Base-by-base conservation (phyloP, 2,888 invertebrate species). In the Eledona agricola region DNA sequence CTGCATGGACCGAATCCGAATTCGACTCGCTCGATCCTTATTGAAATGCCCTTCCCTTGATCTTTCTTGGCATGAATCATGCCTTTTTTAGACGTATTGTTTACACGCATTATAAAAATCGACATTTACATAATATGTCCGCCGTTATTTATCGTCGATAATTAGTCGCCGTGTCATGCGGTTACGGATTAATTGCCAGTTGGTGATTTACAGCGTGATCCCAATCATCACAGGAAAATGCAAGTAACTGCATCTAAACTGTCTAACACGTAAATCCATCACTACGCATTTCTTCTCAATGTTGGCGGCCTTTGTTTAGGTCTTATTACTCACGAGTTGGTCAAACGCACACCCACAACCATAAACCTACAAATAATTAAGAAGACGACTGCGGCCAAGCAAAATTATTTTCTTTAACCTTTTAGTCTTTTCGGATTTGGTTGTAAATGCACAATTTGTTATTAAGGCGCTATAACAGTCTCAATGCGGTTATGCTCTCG, bases 31-130 rank as follows among this genome's bases (percentile, higher is more conserved):
- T 13, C 10, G 23, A 25, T 16, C 23, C 34, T 42, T 34, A 51
- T 51, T 51, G 20, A 51, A 16, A 42, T 51, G 51, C 51, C 51
- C 51, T 51, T 35, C 32, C 43, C 29, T 43, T 51, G 51, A 51
- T 37, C 51, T 51, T 35, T 19, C 32, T 23, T 17, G 22, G 5
- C n/a, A 28, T 40, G 40, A 40, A 40, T 40, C 40, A 40, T 26
- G 28, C 31, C 13, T 32, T 49, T 32, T 31, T 31, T 22, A 25
- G 34, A 22, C 45, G 25, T 26, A 20, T 12, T 42, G 31, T 42
- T 46, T 46, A 31, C 45, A 22, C 13, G 19, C 20, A 22, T 13
- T 28, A 19, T n/a, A 19, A 43, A 43, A 43, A 22, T 23, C 17
- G 23, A 16, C 40, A 37, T 37, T 37, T 37, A 7, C 23, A 23